Evolutionary conservation across 2,797 vertebrate genomes (phyloP).

Genomic region (Macrochelys suwanniensis): DNA sequence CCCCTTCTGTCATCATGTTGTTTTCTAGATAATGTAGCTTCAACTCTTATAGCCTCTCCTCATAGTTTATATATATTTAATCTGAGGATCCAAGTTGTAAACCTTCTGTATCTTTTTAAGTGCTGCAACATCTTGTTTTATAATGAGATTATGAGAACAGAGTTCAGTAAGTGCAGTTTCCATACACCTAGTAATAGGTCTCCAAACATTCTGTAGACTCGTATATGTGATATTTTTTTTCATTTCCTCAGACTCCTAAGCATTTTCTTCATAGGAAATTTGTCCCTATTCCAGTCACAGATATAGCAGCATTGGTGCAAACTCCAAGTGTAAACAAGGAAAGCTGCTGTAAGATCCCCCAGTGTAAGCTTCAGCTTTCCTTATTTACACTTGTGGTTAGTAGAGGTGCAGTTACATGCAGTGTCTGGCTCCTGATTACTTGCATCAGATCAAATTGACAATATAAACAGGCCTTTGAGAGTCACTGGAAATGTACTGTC

Average conservation of each 20-base stretch:
- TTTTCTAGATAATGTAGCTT: background rate
- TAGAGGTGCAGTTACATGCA: background rate
- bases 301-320: background rate
- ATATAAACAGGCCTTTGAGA: background rate
- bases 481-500: background rate
- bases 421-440: background rate
- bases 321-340: background rate
- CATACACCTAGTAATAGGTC: background rate
- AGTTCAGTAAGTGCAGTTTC: background rate
- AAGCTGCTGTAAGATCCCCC: background rate
- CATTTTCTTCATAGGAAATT: background rate
- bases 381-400: background rate
- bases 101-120: background rate
- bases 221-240: background rate
- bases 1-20: background rate
- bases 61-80: background rate
- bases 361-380: background rate
- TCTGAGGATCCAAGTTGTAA: background rate
- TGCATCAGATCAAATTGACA: background rate
- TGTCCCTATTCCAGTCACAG: background rate
- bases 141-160: background rate
- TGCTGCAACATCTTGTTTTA: background rate
- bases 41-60: background rate
- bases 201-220: background rate
- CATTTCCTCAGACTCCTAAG: background rate